These are phyloP conservation scores for Speoplatyrhinus poulsoni DNA, from an alignment of 2,113 vertebrate species.

Conservation along the genomic window DNA sequence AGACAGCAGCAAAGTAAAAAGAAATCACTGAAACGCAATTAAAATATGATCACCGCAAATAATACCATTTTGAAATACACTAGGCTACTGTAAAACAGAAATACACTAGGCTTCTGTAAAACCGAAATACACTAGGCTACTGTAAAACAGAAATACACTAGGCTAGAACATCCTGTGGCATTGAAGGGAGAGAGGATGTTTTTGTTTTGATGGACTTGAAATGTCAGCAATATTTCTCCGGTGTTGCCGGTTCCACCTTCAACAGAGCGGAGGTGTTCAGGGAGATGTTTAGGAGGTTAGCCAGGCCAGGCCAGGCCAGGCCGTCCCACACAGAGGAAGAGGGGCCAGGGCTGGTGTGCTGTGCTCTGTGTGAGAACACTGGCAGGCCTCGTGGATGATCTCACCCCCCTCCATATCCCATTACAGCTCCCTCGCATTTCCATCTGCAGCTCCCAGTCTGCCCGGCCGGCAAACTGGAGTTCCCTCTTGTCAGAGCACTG, in stretches of 20 bases:
- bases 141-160: too few relatives aligned
- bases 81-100: not conserved
- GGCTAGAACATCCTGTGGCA: too few relatives aligned
- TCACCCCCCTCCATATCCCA: constrained; percentile 69
- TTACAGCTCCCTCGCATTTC: constrained; percentile 71
- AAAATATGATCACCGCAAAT: not conserved
- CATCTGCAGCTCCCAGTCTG: constrained; percentile 10
- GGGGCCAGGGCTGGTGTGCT: constrained; percentile 48
- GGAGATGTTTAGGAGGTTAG: constrained; percentile 22
- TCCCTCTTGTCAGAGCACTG: not conserved
- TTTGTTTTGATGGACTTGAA: too few relatives aligned
- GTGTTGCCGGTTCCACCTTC: not conserved
- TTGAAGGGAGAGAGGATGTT: too few relatives aligned
- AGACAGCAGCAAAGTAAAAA: not conserved
- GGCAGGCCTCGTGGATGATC: constrained; percentile 64
- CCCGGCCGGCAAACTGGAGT: too few relatives aligned
- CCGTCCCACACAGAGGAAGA: constrained; percentile 27
- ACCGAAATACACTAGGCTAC: too few relatives aligned
- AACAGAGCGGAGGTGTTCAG: constrained; percentile 16
- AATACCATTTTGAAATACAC: too few relatives aligned
- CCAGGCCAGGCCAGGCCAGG: not conserved
- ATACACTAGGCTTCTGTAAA: too few relatives aligned
- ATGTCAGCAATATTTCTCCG: too few relatives aligned
- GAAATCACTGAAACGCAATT: not conserved
- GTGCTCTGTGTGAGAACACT: constrained; percentile 45